Percentiles rank a stretch among this genome's conserved stretches.
Evolutionary conservation across 2,797 vertebrate genomes (phyloP).

Genomic region (Anableps anableps): DNA sequence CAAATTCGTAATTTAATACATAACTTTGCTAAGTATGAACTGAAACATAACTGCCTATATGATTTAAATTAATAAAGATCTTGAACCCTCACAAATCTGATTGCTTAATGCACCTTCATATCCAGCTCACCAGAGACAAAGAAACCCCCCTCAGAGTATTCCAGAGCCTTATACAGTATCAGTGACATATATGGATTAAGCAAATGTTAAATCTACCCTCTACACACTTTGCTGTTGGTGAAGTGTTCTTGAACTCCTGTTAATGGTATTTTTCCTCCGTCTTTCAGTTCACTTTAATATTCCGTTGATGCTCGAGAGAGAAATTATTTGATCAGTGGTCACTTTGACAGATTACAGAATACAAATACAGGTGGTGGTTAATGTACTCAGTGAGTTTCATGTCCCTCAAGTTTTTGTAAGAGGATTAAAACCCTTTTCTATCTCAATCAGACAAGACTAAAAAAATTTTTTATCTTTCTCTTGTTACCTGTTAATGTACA

Average conservation of each 20-base stretch:
- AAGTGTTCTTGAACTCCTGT: constrained; percentile 22
- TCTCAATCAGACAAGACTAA: constrained; percentile 3
- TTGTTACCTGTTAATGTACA: not conserved
- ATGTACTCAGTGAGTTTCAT: constrained; percentile 28
- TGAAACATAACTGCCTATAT: not conserved
- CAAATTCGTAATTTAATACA: not conserved
- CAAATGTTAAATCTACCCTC: constrained; percentile 40
- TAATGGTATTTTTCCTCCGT: constrained; percentile 22
- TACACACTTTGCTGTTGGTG: not conserved
- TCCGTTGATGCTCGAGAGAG: constrained; percentile 1
- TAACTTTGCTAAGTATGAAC: not conserved
- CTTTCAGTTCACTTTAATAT: not conserved
- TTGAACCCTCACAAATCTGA: not conserved
- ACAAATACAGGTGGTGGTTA: constrained; percentile 12
- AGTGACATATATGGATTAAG: constrained; percentile 36
- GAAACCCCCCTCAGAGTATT: constrained; percentile 26
- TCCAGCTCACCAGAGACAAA: not conserved
- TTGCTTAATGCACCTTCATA: not conserved
- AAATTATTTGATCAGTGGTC: constrained; percentile 15
- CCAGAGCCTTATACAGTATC: constrained; percentile 8
- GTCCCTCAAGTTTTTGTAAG: constrained; percentile 16
- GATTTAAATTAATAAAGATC: not conserved
- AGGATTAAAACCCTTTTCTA: constrained; percentile 8
- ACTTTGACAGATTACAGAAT: constrained; percentile 15
- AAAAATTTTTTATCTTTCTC: not conserved